A percentile compares a stretch with the other conserved stretches of the same genome.
Conservation (phyloP, 2,113 vertebrate species). For the Onychostoma macrolepis region DNA sequence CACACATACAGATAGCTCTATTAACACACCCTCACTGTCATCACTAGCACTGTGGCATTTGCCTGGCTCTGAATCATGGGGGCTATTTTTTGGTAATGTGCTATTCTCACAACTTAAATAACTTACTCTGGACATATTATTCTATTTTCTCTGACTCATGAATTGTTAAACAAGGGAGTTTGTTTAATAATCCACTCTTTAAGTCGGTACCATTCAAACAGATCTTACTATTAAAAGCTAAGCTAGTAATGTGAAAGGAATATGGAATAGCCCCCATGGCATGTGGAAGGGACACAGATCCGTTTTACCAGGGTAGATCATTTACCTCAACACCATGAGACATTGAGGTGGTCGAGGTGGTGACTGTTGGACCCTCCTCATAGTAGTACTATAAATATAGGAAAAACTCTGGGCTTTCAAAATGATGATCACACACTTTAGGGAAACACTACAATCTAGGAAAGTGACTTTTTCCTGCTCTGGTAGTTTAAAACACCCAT, state of each 20-base stretch:
- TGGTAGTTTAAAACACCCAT: conserved; percentile 47
- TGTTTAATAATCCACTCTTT: conserved; percentile 61
- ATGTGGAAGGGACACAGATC: conserved; percentile 50
- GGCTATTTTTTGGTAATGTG: conserved; percentile 48
- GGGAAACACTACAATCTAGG: conserved; percentile 58
- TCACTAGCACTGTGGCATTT: background rate
- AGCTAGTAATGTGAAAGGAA: background rate
- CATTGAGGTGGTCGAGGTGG: conserved; percentile 55
- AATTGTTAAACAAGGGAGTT: conserved; percentile 60
- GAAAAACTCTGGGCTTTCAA: conserved; percentile 68
- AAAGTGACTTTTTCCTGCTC: conserved; percentile 72
- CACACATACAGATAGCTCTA: background rate
- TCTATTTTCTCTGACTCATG: background rate
- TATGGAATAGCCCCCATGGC: conserved; percentile 49
- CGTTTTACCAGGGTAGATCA: conserved; percentile 52
- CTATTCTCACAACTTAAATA: background rate
- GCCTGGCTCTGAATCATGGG: conserved; percentile 27
- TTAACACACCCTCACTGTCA: background rate
- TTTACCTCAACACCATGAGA: conserved; percentile 81
- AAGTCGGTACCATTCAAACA: background rate
- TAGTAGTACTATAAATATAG: conserved; percentile 85
- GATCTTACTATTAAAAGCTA: background rate
- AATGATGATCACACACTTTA: conserved; percentile 63
- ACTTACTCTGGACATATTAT: background rate
- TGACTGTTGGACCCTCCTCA: conserved; percentile 79